Percentiles rank a stretch among this genome's conserved stretches.
These are phyloP conservation scores for Tetragnatha versicolor DNA, from an alignment of 1,140 invertebrate genomes.

Conservation along the genomic window DNA sequence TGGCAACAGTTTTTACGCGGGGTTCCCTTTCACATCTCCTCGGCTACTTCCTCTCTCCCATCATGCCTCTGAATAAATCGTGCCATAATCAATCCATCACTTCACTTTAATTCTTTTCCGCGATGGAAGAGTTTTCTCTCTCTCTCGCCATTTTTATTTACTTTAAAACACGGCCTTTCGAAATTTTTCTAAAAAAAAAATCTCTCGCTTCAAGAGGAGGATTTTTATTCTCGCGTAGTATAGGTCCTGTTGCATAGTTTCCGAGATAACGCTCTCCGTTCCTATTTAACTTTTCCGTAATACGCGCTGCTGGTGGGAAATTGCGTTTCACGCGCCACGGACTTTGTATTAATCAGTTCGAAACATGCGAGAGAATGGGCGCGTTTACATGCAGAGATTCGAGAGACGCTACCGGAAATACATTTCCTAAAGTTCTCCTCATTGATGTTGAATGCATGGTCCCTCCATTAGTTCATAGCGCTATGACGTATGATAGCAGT, in stretches of 20 bases:
- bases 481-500: too few relatives aligned
- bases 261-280: slow-evolving; percentile 1
- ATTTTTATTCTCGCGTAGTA: background rate
- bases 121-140: slow-evolving; percentile 32
- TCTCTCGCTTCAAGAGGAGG: background rate
- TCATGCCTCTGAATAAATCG: slow-evolving; percentile 53
- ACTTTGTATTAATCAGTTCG: slow-evolving; percentile 7
- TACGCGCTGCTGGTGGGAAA: background rate
- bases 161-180: slow-evolving; percentile 4
- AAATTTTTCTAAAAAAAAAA: too few relatives aligned
- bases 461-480: too few relatives aligned
- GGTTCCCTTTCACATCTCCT: slow-evolving; percentile 30
- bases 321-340: background rate
- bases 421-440: too few relatives aligned
- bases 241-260: slow-evolving; percentile 18
- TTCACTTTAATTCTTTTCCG: slow-evolving; percentile 29
- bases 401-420: too few relatives aligned
- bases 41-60: slow-evolving; percentile 35
- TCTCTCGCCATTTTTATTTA: slow-evolving; percentile 37
- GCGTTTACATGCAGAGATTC: background rate
- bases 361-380: background rate
- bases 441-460: too few relatives aligned
- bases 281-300: background rate
- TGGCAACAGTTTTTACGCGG: slow-evolving; percentile 51
- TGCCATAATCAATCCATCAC: slow-evolving; percentile 53